phyloP scores from a whole-genome alignment of 2,888 invertebrate species.

The Sesia apiformis region DNA sequence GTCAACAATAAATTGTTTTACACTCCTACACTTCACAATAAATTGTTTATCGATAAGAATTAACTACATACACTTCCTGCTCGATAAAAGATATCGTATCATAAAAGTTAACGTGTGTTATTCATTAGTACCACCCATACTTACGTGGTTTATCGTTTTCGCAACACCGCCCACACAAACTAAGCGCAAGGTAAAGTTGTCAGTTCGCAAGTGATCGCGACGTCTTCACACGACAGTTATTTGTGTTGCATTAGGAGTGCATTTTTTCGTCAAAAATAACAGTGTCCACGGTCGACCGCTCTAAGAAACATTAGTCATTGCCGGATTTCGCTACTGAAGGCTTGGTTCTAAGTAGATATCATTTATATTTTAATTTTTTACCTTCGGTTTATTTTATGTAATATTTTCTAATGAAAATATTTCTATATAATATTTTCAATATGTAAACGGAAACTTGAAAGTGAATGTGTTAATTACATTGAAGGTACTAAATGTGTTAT shows the following conservation, averaged over 20 bases:
- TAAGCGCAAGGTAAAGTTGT: neutral
- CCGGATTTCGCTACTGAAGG: neutral
- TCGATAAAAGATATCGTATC: conserved; percentile 8
- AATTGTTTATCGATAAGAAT: no score
- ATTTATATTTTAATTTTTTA: no score
- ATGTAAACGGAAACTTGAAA: no score
- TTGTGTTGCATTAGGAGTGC: conserved; percentile 23
- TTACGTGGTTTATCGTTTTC: neutral
- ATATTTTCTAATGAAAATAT: no score
- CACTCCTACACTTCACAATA: no score
- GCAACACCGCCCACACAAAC: conserved; percentile 3
- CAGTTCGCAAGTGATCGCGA: conserved; percentile 14
- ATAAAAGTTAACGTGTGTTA: neutral
- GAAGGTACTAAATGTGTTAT: no score
- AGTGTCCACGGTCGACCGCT: conserved; percentile 22
- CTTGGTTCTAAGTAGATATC: neutral
- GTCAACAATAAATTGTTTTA: no score
- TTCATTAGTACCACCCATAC: neutral
- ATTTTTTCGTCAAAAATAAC: conserved; percentile 19
- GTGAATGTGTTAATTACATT: no score
- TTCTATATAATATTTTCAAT: no score
- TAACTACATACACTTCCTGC: neutral
- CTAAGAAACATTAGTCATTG: conserved; percentile 5
- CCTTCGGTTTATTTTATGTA: no score
- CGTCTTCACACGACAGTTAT: conserved; percentile 30